A percentile compares a stretch with the other conserved stretches of the same genome.
Evolutionary conservation across 2,797 vertebrate genomes (phyloP).

Genomic region (Pseudochromis fuscus): DNA sequence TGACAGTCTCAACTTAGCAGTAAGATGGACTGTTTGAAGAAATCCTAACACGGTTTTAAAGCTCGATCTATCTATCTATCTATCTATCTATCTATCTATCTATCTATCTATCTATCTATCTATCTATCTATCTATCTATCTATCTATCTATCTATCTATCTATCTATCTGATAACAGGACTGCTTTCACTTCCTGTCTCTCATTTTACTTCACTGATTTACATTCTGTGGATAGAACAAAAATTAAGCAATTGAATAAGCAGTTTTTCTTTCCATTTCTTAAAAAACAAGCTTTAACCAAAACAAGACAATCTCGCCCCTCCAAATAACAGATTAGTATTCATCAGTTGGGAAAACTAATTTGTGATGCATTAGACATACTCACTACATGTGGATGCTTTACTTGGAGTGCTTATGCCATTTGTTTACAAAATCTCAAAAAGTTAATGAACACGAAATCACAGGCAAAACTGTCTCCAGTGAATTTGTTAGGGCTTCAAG

Average conservation of each 20-base stretch:
- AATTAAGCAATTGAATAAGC: slow-evolving; percentile 43
- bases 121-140: slow-evolving; percentile 9
- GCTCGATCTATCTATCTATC: slow-evolving; percentile 25
- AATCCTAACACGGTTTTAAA: slow-evolving; percentile 34
- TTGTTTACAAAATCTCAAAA: slow-evolving; percentile 58
- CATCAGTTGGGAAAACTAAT: slow-evolving; percentile 52
- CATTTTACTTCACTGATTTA: slow-evolving; percentile 45
- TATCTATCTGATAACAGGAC: slow-evolving; percentile 20
- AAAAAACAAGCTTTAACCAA: slow-evolving; percentile 54
- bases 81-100: slow-evolving; percentile 7
- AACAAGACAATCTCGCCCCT: slow-evolving; percentile 52
- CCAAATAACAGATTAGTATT: slow-evolving; percentile 64
- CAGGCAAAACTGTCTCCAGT: slow-evolving; percentile 36
- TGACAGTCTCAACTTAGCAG: slow-evolving; percentile 44
- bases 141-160: slow-evolving; percentile 24
- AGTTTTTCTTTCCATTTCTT: slow-evolving; percentile 56
- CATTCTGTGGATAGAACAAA: slow-evolving; percentile 47
- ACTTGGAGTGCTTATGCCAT: slow-evolving; percentile 43
- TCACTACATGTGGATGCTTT: slow-evolving; percentile 37
- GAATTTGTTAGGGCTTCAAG: slow-evolving; percentile 51
- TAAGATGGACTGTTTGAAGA: slow-evolving; percentile 43
- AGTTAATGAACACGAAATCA: slow-evolving; percentile 56
- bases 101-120: slow-evolving; percentile 27
- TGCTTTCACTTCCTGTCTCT: slow-evolving; percentile 27
- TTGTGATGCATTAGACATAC: slow-evolving; percentile 59